phyloP scores from a whole-genome alignment of 2,113 vertebrate species.

The Cyphomyrus discorhynchus region DNA sequence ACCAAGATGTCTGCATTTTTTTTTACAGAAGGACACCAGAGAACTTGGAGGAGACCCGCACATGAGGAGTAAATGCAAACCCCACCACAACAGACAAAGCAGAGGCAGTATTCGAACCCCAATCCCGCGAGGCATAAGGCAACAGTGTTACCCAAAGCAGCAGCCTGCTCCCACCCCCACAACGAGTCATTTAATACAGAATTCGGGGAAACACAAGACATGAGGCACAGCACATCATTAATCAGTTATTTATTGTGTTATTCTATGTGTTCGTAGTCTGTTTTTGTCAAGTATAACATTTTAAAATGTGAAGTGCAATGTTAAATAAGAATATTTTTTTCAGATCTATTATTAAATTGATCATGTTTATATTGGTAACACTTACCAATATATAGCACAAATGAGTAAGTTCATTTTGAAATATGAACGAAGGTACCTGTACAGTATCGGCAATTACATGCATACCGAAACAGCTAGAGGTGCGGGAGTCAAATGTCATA shows the following conservation, averaged over 20 bases:
- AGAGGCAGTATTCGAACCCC: background rate
- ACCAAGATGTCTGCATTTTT: background rate
- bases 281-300: background rate
- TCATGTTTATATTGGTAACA: background rate
- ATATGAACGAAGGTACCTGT: background rate
- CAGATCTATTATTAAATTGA: background rate
- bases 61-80: background rate
- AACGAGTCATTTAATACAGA: background rate
- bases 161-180: background rate
- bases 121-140: background rate
- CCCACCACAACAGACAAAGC: background rate
- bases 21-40: background rate
- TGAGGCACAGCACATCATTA: background rate
- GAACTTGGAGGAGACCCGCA: background rate
- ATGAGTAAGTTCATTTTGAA: background rate
- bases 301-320: background rate
- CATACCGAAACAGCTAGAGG: background rate
- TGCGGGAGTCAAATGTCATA: background rate
- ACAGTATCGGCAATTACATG: background rate
- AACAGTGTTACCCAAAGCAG: background rate
- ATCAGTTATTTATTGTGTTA: background rate
- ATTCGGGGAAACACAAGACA: background rate
- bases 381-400: background rate
- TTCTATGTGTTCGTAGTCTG: background rate
- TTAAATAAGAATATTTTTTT: background rate